These are phyloP conservation scores for Epistrophe eligans DNA, from an alignment of 2,888 invertebrate genomes.

Conservation along the genomic window DNA sequence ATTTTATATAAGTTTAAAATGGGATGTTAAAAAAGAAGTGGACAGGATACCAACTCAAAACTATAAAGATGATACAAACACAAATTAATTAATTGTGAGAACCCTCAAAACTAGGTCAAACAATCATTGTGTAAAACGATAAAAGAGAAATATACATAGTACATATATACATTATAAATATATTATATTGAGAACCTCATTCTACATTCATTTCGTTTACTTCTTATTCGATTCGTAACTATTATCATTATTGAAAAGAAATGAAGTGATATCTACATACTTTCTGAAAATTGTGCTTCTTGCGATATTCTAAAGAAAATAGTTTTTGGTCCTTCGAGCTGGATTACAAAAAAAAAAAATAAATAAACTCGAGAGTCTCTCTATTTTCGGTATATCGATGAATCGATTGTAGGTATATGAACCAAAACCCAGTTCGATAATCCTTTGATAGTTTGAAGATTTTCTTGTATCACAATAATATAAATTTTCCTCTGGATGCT, in stretches of 20 bases:
- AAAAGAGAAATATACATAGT: not conserved
- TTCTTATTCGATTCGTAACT: constrained; percentile 30
- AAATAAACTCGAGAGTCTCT: not conserved
- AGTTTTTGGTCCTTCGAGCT: constrained; percentile 63
- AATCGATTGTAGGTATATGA: constrained; percentile 35
- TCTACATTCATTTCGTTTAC: not conserved
- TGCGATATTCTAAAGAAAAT: constrained; percentile 46
- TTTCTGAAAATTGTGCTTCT: constrained; percentile 48
- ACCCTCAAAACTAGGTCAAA: constrained; percentile 65
- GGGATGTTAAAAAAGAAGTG: not conserved
- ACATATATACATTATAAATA: too few relatives aligned
- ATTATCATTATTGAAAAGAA: constrained; percentile 38
- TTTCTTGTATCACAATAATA: constrained; percentile 34
- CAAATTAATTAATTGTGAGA: constrained; percentile 67
- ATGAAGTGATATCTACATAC: constrained; percentile 45
- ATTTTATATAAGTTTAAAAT: constrained; percentile 39
- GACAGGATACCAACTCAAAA: constrained; percentile 10
- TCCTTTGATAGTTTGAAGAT: constrained; percentile 63
- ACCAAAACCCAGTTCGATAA: constrained; percentile 45
- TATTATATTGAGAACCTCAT: constrained; percentile 38
- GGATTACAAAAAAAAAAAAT: not conserved
- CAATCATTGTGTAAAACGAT: constrained; percentile 56
- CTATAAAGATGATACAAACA: constrained; percentile 23
- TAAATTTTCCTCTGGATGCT: not conserved
- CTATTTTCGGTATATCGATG: constrained; percentile 22